phyloP scores from a whole-genome alignment of 2,888 invertebrate genomes.

The Pseudoips prasinana region DNA sequence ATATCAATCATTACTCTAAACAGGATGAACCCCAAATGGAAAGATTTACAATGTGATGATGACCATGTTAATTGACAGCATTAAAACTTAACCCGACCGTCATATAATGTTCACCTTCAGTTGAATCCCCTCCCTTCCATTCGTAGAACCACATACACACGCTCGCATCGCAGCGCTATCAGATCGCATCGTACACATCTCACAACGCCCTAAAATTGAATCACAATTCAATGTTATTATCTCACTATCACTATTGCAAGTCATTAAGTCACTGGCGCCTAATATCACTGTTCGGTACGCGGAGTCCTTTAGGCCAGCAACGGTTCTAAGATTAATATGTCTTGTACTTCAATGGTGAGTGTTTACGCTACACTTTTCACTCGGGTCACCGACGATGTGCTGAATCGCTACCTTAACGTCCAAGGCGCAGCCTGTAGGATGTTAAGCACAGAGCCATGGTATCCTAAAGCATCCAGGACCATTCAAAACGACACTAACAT shows the following conservation, averaged over 20 bases:
- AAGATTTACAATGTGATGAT: constrained; percentile 25
- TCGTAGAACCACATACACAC: constrained; percentile 20
- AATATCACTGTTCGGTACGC: constrained; percentile 34
- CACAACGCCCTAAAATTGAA: too few species aligned
- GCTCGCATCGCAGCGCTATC: too few species aligned
- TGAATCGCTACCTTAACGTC: too few species aligned
- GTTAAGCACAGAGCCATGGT: too few species aligned
- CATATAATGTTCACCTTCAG: constrained; percentile 10
- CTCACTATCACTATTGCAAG: constrained; percentile 27
- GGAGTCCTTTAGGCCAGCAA: constrained; percentile 16
- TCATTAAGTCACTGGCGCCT: constrained; percentile 34
- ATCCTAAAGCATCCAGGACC: too few species aligned
- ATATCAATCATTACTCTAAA: constrained; percentile 20
- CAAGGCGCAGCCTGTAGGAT: too few species aligned
- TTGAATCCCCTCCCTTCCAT: constrained; percentile 14
- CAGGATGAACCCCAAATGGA: constrained; percentile 20
- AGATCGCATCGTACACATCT: too few species aligned
- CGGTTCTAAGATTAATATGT: constrained; percentile 4
- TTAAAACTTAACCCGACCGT: constrained; percentile 15
- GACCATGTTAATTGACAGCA: constrained; percentile 31
- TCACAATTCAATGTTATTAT: constrained; percentile 15
- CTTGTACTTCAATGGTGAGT: constrained; percentile 15
- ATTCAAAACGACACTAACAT: too few species aligned
- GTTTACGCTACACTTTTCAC: too few species aligned
- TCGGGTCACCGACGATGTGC: too few species aligned